These are phyloP conservation scores for Prosopocoilus inquinatus DNA, from an alignment of 2,888 invertebrate genomes.

Conservation along the genomic window DNA sequence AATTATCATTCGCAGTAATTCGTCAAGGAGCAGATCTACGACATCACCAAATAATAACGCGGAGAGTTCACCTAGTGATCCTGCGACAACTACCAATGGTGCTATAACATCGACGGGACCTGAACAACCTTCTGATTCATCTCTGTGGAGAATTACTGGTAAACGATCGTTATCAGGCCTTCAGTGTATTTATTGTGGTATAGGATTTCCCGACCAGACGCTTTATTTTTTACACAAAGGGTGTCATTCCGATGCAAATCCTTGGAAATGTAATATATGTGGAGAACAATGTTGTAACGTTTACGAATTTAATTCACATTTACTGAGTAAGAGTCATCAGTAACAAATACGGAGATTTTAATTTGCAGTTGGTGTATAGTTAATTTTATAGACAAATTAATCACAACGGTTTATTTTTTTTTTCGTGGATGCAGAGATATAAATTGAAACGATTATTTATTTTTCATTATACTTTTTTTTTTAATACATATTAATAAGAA, in stretches of 20 bases:
- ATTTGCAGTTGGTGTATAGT: too few relatives aligned
- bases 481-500: too few relatives aligned
- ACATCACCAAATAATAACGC: slow-evolving; percentile 47
- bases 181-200: slow-evolving; percentile 89
- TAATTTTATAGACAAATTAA: too few relatives aligned
- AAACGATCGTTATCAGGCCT: slow-evolving; percentile 58
- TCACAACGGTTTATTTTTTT: neutral
- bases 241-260: slow-evolving; percentile 95
- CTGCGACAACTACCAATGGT: slow-evolving; percentile 57
- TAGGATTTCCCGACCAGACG: slow-evolving; percentile 93
- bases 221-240: slow-evolving; percentile 97
- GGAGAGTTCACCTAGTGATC: slow-evolving; percentile 52
- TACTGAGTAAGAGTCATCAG: slow-evolving; percentile 91
- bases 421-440: neutral
- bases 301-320: slow-evolving; percentile 95
- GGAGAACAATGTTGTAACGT: slow-evolving; percentile 93
- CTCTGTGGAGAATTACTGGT: slow-evolving; percentile 51
- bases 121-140: slow-evolving; percentile 52
- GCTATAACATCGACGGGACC: slow-evolving; percentile 74
- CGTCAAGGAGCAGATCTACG: slow-evolving; percentile 37
- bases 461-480: neutral
- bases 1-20: slow-evolving; percentile 67
- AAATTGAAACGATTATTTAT: slow-evolving; percentile 4
- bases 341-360: slow-evolving; percentile 20
- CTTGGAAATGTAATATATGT: slow-evolving; percentile 97